Evolutionary conservation across 2,113 vertebrate species (phyloP), one percentile per base, ranked within the genome.

Genomic region (Hassar affinis): DNA sequence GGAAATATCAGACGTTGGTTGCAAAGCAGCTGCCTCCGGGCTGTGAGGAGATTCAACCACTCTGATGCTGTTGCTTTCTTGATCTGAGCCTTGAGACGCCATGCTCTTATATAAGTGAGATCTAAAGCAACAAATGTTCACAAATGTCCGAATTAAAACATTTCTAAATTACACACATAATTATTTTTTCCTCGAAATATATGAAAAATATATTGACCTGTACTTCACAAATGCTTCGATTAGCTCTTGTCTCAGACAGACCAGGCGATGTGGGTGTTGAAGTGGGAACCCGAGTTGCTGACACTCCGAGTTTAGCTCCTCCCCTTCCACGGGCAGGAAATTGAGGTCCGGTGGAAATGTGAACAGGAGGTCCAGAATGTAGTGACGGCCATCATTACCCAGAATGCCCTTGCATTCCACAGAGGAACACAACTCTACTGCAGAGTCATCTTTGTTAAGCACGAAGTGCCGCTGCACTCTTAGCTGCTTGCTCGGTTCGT

Each of bases 381-480:
- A 99, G 85, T 95, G 93, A 52, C 98, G 95, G 10, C 97, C 95
- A 0, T 99, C 98, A 0, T 99, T 99, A 87, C 98, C 98, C 12
- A 98, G 92, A 86, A 99, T 98, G 89, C 97, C 98, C 89, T 99
- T 98, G 90, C 97, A 98, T 88, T 98, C 96, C 1, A 98, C 94
- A 0, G 96, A 96, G 20, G 97, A 97, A 90, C 96, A 97, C 80
- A 99, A 95, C 89, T 98, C 96, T 86, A 97, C 95, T 33, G 94
- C 91, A 85, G 94, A 93, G 0, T 94, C 91, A 6, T 93, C 95
- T 90, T 98, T 96, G 0, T 97, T 97, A 47, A 99, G 94, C 57
- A 99, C 96, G 22, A 89, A 89, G 92, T 99, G 98, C 78, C 93
- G 94, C 83, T 96, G 95, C 76, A 98, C 95, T 91, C 96, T 97